These are phyloP conservation scores for Coregonus sp. DNA, from an alignment of 2,797 vertebrate genomes.

Conservation along the genomic window DNA sequence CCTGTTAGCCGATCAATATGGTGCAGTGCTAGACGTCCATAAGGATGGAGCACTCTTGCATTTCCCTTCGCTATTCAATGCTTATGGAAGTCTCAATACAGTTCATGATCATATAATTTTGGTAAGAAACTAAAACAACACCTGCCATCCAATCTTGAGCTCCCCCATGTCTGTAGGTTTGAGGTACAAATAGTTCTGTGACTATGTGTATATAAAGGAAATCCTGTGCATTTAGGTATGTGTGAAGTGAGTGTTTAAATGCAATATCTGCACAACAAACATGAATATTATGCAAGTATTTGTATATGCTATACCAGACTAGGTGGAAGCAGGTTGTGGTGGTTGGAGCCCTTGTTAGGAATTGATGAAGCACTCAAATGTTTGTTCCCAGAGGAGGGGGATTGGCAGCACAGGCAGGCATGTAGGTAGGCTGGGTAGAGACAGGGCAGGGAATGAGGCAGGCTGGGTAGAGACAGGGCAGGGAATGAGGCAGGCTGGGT, in stretches of 20 bases:
- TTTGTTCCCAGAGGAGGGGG: conserved; percentile 67
- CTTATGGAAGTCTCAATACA: not conserved
- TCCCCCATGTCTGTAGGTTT: conserved; percentile 68
- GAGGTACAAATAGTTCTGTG: too few species aligned
- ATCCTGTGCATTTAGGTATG: too few species aligned
- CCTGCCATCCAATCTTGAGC: conserved; percentile 54
- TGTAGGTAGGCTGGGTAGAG: conserved; percentile 35
- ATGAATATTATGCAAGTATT: conserved; percentile 58
- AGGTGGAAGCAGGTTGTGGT: conserved; percentile 56
- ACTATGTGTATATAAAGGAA: too few species aligned
- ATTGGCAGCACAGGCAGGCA: conserved; percentile 72
- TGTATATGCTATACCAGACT: conserved; percentile 63
- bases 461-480: too few species aligned
- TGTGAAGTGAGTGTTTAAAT: too few species aligned
- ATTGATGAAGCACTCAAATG: conserved; percentile 78
- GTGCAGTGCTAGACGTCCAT: not conserved
- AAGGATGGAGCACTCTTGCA: not conserved
- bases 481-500: too few species aligned
- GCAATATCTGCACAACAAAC: conserved; percentile 62
- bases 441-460: too few species aligned
- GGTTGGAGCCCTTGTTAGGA: conserved; percentile 75
- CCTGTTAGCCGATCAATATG: conserved; percentile 23
- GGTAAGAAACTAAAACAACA: conserved; percentile 26
- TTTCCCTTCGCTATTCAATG: conserved; percentile 7
- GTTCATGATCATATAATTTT: not conserved